Percentiles rank a stretch among this genome's conserved stretches.
phyloP scores from a whole-genome alignment of 2,888 invertebrate genomes.

The Polylopha cassiicola region DNA sequence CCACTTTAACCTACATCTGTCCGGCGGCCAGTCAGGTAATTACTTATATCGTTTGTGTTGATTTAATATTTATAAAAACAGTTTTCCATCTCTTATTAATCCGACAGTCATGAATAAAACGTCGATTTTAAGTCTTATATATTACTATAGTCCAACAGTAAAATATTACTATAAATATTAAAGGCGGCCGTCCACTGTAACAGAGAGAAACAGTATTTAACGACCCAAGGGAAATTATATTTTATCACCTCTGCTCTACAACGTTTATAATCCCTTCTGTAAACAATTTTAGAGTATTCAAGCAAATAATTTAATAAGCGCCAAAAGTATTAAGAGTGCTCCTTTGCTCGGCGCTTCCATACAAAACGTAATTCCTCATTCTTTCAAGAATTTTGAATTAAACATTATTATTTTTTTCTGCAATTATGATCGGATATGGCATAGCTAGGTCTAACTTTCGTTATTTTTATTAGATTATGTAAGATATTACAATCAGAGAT shows the following conservation, averaged over 20 bases:
- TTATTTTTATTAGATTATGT: too few relatives aligned
- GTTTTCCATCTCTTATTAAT: conserved; percentile 16
- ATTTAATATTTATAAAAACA: too few relatives aligned
- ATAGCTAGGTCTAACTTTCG: too few relatives aligned
- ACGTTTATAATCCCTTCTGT: conserved; percentile 22
- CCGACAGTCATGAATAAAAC: conserved; percentile 9
- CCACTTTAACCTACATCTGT: too few relatives aligned
- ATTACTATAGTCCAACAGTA: conserved; percentile 16
- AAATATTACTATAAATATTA: conserved; percentile 22
- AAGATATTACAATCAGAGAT: too few relatives aligned
- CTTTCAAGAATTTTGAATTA: too few relatives aligned
- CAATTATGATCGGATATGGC: too few relatives aligned
- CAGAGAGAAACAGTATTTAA: conserved; percentile 21
- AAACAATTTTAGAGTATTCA: conserved; percentile 16
- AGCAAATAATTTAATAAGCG: conserved; percentile 19
- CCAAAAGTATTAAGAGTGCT: conserved; percentile 3
- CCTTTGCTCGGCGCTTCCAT: too few relatives aligned
- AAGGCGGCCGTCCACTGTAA: conserved; percentile 20
- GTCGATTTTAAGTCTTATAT: conserved; percentile 18
- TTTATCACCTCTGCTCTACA: conserved; percentile 22
- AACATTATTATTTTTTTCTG: too few relatives aligned
- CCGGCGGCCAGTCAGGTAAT: too few relatives aligned
- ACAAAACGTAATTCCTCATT: too few relatives aligned
- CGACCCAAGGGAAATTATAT: conserved; percentile 22
- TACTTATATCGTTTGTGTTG: too few relatives aligned